phyloP scores from a whole-genome alignment of 2,113 vertebrate genomes.

The Phyllopteryx taeniolatus region DNA sequence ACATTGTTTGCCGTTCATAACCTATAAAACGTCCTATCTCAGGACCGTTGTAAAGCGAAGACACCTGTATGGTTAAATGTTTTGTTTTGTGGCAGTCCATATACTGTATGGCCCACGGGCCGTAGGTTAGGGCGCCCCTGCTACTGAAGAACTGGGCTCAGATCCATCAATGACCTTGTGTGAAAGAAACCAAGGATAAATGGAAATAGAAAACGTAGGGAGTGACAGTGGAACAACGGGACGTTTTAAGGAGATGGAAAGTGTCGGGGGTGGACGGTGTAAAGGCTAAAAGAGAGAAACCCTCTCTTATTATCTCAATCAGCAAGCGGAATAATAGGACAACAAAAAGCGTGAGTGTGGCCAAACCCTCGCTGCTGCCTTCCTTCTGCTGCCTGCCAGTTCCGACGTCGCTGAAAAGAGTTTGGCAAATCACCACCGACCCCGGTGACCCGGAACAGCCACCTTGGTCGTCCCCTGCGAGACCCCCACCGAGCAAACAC shows the following conservation, averaged over 20 bases:
- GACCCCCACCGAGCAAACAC: constrained; percentile 70
- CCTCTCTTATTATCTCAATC: constrained; percentile 76
- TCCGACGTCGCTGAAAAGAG: constrained; percentile 61
- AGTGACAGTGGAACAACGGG: constrained; percentile 56
- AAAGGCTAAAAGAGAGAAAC: constrained; percentile 59
- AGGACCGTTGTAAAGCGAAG: no score
- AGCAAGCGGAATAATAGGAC: constrained; percentile 78
- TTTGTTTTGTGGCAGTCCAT: not conserved
- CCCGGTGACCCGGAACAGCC: constrained; percentile 74
- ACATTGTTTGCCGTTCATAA: no score
- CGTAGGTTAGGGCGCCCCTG: not conserved
- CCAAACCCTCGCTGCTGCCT: constrained; percentile 35
- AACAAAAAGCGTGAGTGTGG: constrained; percentile 69
- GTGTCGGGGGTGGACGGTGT: constrained; percentile 20
- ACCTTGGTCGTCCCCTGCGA: constrained; percentile 51
- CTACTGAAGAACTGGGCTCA: not conserved
- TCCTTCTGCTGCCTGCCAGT: constrained; percentile 26
- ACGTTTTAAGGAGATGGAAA: constrained; percentile 67
- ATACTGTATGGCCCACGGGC: not conserved
- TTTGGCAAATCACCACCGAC: constrained; percentile 71
- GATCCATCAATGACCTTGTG: constrained; percentile 46
- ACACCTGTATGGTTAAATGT: no score
- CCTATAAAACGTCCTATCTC: no score
- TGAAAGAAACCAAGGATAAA: constrained; percentile 40
- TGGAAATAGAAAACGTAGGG: constrained; percentile 38